Percentiles rank a stretch among this genome's conserved stretches.
Conservation (phyloP, 2,113 vertebrate species). For the Pristiophorus japonicus region DNA sequence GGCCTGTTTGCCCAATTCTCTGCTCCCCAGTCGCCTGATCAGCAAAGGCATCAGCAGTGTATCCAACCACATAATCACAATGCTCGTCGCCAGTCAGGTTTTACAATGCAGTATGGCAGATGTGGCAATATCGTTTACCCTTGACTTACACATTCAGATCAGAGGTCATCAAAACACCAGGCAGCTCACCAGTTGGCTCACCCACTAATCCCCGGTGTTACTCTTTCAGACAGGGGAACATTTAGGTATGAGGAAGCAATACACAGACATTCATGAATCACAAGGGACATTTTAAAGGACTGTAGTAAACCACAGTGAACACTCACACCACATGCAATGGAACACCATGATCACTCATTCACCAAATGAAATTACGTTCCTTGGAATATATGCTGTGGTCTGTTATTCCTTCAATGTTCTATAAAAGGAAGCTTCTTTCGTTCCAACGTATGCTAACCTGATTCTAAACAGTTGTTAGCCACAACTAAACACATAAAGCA, state of each 20-base stretch:
- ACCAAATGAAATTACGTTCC: neutral
- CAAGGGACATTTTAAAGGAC: neutral
- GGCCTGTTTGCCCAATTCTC: neutral
- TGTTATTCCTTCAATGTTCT: neutral
- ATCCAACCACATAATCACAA: constrained; percentile 22
- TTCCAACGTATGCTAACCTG: neutral
- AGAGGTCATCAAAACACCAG: constrained; percentile 13
- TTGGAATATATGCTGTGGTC: neutral
- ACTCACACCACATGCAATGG: constrained; percentile 30
- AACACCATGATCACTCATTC: constrained; percentile 22
- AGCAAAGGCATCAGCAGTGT: neutral
- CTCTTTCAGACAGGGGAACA: constrained; percentile 1
- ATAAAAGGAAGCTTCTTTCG: neutral
- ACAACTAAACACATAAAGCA: neutral
- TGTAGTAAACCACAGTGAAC: neutral
- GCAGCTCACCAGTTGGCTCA: neutral
- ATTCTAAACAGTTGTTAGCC: neutral
- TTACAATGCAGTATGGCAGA: neutral
- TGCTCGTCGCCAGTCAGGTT: neutral
- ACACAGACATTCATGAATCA: constrained; percentile 14
- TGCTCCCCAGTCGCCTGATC: neutral
- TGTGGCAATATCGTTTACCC: neutral
- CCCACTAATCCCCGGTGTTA: neutral
- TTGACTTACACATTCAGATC: constrained; percentile 9
- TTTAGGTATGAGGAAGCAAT: neutral